Evolutionary conservation across 2,888 invertebrate genomes (phyloP).

Genomic region (Eledona agricola): DNA sequence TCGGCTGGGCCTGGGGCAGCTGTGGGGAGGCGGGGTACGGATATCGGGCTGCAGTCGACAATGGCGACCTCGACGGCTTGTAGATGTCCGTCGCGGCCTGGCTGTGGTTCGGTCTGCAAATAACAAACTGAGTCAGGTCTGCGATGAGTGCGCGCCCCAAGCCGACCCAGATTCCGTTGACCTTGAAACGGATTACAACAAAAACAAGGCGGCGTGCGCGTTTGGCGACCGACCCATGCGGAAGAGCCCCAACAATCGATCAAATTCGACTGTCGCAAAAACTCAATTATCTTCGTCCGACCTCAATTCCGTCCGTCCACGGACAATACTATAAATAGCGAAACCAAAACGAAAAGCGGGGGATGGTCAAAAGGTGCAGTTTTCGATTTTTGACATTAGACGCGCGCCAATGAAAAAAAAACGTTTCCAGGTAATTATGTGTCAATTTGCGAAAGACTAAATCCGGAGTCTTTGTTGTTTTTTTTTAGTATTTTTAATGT

Average conservation of each 20-base stretch:
- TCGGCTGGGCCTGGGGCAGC: constrained; percentile 62
- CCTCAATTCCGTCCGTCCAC: constrained; percentile 4
- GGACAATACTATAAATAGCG: constrained; percentile 9
- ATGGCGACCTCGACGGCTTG: constrained; percentile 61
- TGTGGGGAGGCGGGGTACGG: constrained; percentile 63
- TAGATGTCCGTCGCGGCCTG: constrained; percentile 52
- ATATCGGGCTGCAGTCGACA: constrained; percentile 63
- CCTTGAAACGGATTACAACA: constrained; percentile 23
- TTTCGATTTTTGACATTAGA: too few species aligned
- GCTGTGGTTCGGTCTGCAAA: constrained; percentile 54
- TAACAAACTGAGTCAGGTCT: constrained; percentile 16
- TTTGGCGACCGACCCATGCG: constrained; percentile 6
- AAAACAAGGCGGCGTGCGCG: constrained; percentile 11
- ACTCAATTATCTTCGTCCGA: constrained; percentile 10
- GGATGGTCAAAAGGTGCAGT: too few species aligned
- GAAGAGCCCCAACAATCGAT: constrained; percentile 9
- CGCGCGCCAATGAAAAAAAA: too few species aligned
- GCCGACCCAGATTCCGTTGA: constrained; percentile 28
- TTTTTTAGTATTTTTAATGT: too few species aligned
- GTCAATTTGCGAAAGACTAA: too few species aligned
- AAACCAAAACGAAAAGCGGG: too few species aligned
- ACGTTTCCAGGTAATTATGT: too few species aligned
- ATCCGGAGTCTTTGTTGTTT: too few species aligned
- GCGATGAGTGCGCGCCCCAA: constrained; percentile 1
- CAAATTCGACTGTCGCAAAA: constrained; percentile 2